These are phyloP conservation scores for Rhamnusium bicolor DNA, from an alignment of 2,888 invertebrate genomes.

Conservation along the genomic window DNA sequence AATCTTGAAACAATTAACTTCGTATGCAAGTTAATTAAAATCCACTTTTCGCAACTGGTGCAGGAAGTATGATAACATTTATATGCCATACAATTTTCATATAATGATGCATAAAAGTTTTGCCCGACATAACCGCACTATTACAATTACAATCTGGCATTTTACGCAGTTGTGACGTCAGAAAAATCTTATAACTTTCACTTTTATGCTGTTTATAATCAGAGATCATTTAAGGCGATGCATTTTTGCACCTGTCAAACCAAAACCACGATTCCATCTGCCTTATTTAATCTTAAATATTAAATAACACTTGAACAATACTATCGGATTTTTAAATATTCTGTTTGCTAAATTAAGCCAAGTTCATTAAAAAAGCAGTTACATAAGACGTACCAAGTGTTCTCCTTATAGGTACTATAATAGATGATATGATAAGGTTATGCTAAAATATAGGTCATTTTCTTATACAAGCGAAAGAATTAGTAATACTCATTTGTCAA, in stretches of 20 bases:
- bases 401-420: neutral
- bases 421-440: neutral
- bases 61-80: conserved; percentile 28
- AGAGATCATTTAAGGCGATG: conserved; percentile 12
- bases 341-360: neutral
- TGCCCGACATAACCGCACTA: neutral
- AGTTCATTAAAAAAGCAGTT: neutral
- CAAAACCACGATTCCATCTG: conserved; percentile 24
- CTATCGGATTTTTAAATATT: conserved; percentile 24
- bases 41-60: conserved; percentile 35
- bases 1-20: conserved; percentile 46
- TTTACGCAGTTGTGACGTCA: conserved; percentile 35
- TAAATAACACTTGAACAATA: conserved; percentile 30
- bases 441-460: no score
- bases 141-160: conserved; percentile 17
- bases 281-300: conserved; percentile 29
- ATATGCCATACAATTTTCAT: neutral
- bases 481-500: no score
- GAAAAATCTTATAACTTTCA: conserved; percentile 46
- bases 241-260: conserved; percentile 25
- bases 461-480: no score
- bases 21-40: conserved; percentile 44
- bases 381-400: neutral
- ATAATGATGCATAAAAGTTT: conserved; percentile 6
- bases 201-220: conserved; percentile 36